Conservation (phyloP, 2,797 vertebrate genomes). For the Pachyuromys duprasi region DNA sequence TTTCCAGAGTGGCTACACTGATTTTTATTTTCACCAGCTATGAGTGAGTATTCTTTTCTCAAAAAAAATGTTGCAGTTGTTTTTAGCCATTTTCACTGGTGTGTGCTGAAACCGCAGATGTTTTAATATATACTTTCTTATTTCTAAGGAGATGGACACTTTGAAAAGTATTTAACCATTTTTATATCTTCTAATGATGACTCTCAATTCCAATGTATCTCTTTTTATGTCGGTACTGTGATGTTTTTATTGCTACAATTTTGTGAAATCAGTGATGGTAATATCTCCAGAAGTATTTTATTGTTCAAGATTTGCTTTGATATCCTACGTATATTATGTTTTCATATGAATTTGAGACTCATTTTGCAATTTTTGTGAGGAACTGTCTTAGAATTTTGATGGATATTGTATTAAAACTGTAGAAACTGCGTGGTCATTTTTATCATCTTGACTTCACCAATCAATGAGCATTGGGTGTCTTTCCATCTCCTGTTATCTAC, state of each 20-base stretch:
- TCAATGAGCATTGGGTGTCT: neutral
- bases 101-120: neutral
- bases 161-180: neutral
- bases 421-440: neutral
- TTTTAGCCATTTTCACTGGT: neutral
- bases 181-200: neutral
- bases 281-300: neutral
- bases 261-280: neutral
- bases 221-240: neutral
- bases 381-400: neutral
- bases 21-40: neutral
- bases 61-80: neutral
- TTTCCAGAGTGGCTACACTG: neutral
- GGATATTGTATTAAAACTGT: neutral
- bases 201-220: neutral
- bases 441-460: neutral
- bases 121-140: neutral
- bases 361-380: neutral
- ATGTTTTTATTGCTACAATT: neutral
- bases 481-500: neutral
- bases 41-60: neutral
- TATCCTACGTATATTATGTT: neutral
- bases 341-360: neutral
- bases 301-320: neutral
- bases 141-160: neutral